Percentiles rank a stretch among this genome's conserved stretches.
Evolutionary conservation across 2,797 vertebrate species (phyloP).

Genomic region (Sebastes dallii): DNA sequence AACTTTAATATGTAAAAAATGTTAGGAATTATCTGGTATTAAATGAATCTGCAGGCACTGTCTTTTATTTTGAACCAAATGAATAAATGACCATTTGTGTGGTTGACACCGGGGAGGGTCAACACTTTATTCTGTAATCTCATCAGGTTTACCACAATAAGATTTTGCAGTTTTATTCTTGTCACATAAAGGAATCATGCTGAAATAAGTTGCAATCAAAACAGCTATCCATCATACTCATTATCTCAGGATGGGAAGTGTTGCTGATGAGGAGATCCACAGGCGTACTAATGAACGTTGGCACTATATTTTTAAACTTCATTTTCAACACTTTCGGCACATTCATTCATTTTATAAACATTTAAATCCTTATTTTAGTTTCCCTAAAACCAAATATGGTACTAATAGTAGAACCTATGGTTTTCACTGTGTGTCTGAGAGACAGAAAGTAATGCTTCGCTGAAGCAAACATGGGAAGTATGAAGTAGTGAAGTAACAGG

Average conservation of each 20-base stretch:
- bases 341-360: background rate
- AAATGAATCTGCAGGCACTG: background rate
- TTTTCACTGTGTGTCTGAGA: background rate
- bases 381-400: background rate
- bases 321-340: background rate
- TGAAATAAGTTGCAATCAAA: conserved; percentile 13
- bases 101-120: background rate
- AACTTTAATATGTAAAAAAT: background rate
- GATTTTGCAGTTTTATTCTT: background rate
- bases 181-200: background rate
- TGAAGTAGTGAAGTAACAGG: conserved; percentile 6
- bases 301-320: background rate
- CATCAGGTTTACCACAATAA: background rate
- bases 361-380: background rate
- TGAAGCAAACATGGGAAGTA: background rate
- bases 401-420: background rate
- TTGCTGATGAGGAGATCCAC: background rate
- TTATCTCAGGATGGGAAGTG: conserved; percentile 6
- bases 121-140: background rate
- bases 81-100: background rate
- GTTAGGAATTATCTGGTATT: background rate
- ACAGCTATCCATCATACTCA: background rate
- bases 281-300: background rate
- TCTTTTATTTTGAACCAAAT: background rate
- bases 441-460: background rate